phyloP scores from a whole-genome alignment of 2,797 vertebrate species.

The Lophius americanus region DNA sequence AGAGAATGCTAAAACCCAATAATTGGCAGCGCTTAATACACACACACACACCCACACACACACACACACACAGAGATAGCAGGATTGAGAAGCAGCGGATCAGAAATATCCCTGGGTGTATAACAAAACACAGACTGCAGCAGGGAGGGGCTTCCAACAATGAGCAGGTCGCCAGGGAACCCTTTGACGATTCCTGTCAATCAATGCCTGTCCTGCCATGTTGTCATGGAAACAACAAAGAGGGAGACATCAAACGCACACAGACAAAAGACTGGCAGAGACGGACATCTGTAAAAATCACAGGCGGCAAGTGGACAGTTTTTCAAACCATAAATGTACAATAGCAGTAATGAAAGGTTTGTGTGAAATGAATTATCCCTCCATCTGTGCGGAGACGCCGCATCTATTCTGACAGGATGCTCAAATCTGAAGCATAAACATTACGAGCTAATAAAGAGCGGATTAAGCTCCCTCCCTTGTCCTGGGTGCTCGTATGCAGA shows the following conservation, averaged over 20 bases:
- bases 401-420: conserved; percentile 57
- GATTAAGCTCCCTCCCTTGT: conserved; percentile 52
- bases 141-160: conserved; percentile 75
- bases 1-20: conserved; percentile 66
- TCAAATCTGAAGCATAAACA: conserved; percentile 38
- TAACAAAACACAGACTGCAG: conserved; percentile 80
- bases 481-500: conserved; percentile 61
- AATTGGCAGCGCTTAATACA: conserved; percentile 28
- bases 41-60: conserved; percentile 22
- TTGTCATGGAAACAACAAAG: conserved; percentile 85
- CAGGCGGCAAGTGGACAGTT: conserved; percentile 68
- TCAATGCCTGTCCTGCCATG: conserved; percentile 81
- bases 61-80: conserved; percentile 38
- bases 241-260: conserved; percentile 79
- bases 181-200: conserved; percentile 84
- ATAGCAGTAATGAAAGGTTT: conserved; percentile 58
- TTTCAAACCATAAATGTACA: conserved; percentile 58
- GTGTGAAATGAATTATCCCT: conserved; percentile 57
- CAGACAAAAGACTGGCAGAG: conserved; percentile 79
- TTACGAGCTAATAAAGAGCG: conserved; percentile 41
- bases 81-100: conserved; percentile 71
- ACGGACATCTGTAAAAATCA: conserved; percentile 79
- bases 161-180: conserved; percentile 77
- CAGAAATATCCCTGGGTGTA: conserved; percentile 79
- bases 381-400: conserved; percentile 49